phyloP scores from a whole-genome alignment of 2,797 vertebrate species.

The Somateria mollissima region DNA sequence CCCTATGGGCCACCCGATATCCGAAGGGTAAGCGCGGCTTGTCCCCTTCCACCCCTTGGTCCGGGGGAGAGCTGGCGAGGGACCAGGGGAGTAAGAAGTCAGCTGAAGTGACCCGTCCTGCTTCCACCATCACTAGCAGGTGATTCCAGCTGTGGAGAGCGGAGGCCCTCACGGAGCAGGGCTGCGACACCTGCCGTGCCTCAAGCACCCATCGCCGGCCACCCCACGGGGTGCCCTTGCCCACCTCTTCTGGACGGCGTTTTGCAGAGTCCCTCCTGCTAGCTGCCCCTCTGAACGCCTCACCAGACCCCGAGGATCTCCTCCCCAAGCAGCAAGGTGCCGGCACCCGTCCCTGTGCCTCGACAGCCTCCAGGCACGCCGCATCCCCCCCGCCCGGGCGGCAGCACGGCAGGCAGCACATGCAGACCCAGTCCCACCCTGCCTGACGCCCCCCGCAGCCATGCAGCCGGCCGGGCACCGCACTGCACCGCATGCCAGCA shows the following conservation, averaged over 20 bases:
- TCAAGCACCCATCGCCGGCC: background rate
- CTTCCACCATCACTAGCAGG: background rate
- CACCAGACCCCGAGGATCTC: background rate
- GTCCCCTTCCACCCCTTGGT: background rate
- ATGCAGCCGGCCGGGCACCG: background rate
- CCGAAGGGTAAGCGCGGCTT: fast-evolving
- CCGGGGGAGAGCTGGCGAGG: background rate
- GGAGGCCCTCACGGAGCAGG: fast-evolving
- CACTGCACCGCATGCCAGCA: too few species aligned
- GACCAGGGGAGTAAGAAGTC: background rate
- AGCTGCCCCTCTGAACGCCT: background rate
- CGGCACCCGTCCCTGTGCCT: background rate
- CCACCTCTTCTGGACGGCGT: fast-evolving
- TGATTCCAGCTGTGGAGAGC: fast-evolving
- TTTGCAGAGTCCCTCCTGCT: background rate
- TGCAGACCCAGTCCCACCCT: background rate
- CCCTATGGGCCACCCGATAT: background rate
- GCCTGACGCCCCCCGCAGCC: background rate
- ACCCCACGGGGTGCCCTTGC: too few species aligned
- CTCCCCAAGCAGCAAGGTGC: background rate
- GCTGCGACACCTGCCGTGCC: fast-evolving
- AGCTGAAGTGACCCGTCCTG: background rate
- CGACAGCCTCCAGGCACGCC: background rate
- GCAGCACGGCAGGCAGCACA: background rate
- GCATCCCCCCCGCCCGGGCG: fast-evolving